Evolutionary conservation across 2,888 invertebrate genomes (phyloP).

Genomic region (Campoletis raptor): DNA sequence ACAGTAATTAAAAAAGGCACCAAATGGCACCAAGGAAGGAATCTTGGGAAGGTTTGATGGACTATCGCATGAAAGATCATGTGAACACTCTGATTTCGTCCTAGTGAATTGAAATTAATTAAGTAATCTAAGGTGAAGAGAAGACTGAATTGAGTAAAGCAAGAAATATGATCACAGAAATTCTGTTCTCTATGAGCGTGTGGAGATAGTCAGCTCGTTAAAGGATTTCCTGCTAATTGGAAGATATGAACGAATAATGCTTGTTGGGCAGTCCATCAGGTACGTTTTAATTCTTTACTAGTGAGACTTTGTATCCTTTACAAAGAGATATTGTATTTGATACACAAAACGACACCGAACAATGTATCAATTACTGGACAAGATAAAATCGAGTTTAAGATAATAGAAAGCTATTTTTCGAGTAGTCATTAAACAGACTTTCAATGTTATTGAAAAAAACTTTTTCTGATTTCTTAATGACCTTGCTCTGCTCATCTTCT

Average conservation of each 20-base stretch:
- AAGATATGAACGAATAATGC: constrained; percentile 10
- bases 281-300: background rate
- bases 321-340: constrained; percentile 2
- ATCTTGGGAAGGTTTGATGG: background rate
- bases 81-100: background rate
- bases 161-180: constrained; percentile 21
- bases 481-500: background rate
- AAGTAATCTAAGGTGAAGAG: constrained; percentile 47
- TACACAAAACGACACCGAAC: background rate
- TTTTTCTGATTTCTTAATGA: background rate
- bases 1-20: background rate
- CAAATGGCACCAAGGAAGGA: too few species aligned
- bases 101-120: constrained; percentile 65
- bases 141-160: constrained; percentile 26
- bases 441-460: background rate
- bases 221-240: constrained; percentile 33
- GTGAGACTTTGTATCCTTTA: background rate
- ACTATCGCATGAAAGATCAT: constrained; percentile 6
- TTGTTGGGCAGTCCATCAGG: background rate
- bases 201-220: constrained; percentile 11
- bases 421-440: background rate
- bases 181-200: background rate
- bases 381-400: background rate
- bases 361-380: background rate
- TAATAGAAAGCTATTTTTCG: background rate